Base-by-base conservation (phyloP, 64 coral and sea anemone species). In the Pocillopora verrucosa region DNA sequence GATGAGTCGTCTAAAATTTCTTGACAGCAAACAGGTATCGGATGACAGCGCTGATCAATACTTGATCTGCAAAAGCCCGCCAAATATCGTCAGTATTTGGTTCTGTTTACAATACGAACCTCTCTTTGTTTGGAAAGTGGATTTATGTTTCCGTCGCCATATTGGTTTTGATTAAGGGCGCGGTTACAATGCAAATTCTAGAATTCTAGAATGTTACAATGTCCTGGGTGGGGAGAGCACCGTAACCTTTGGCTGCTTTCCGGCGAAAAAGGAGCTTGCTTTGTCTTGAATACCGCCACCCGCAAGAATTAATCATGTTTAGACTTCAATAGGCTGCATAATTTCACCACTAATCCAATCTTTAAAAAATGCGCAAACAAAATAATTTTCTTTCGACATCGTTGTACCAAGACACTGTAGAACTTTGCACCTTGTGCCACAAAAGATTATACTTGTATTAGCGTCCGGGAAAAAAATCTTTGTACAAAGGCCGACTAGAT, bases 1-100 rank as follows among this genome's bases (percentile, higher is more conserved):
- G 36, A 65, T 63, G 72, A 56, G 45, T 11, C 82, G 67, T 68
- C 38, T 85, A 26, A 41, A 58, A 38, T 72, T 57, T 85, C 65
- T 85, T 85, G 82, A 85, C 82, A 85, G 64, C 36, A 56, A 72
- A 1, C 63, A 41, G 36, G 72, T 85, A 85, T 85, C 82, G 34
- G 72, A 41, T 85, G 45, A 85, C 82, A 72, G 15, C 11, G 38
- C 34, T 69, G 37, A 85, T 65, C 36, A 37, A n/a, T 13, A 19
- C 17, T 56, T 72, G 19, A 51, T 34, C 36, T 57, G 7, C 57
- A 36, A 62, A 61, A 81, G 58, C 79, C 60, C 80, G 61, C 80
- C 82, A 57, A 56, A 34, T 25, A 70, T 72, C 63, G 41, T 9
- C 37, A 34, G 82, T 72, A 85, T 57, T 85, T 41, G 64, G 57